Conservation (phyloP, 2,113 vertebrate species). For the Pangasianodon hypophthalmus region DNA sequence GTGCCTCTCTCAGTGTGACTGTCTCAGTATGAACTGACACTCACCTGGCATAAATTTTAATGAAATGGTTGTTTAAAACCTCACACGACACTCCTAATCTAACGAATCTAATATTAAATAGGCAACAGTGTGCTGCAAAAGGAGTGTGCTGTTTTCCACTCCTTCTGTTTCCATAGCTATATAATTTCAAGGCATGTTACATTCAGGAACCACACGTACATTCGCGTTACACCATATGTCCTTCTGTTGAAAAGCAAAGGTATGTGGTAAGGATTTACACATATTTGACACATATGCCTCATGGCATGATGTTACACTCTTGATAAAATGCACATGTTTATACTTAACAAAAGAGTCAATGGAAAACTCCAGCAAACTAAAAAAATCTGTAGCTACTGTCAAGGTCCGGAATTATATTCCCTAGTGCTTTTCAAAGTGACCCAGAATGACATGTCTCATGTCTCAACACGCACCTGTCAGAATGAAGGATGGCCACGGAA, state of each 20-base stretch:
- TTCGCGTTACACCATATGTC: not conserved
- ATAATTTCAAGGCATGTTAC: not conserved
- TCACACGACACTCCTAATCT: not conserved
- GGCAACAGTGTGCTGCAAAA: not conserved
- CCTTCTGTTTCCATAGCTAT: not conserved
- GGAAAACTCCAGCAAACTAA: not conserved
- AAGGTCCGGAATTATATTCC: not conserved
- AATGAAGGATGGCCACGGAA: constrained; percentile 40
- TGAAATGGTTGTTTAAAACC: constrained; percentile 22
- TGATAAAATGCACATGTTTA: not conserved
- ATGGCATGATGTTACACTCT: too few species aligned
- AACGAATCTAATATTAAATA: not conserved
- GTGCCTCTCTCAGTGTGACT: constrained; percentile 60
- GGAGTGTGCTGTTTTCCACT: not conserved
- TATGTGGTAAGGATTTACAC: not conserved
- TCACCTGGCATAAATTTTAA: constrained; percentile 11
- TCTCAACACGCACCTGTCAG: constrained; percentile 46
- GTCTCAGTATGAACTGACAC: constrained; percentile 12
- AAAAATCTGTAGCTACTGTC: not conserved
- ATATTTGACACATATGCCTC: not conserved
- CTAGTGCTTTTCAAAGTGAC: constrained; percentile 40
- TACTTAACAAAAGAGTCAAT: not conserved
- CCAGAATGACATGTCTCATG: constrained; percentile 25
- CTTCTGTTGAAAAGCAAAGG: not conserved
- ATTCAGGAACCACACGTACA: not conserved